Evolutionary conservation across 2,113 vertebrate genomes (phyloP).

Genomic region (Dipodomys stephensi): DNA sequence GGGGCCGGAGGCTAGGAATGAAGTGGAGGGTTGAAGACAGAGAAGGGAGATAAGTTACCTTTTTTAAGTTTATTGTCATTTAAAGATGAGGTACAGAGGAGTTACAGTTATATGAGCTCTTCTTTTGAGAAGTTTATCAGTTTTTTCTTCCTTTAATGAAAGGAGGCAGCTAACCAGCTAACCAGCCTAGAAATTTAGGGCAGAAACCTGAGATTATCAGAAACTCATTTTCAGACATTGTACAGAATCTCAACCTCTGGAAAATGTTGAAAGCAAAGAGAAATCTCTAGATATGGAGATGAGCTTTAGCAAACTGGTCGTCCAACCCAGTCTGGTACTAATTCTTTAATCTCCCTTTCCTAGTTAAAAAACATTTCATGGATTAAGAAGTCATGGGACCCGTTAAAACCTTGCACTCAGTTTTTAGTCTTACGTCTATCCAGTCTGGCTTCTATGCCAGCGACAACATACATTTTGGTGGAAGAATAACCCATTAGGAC

Average conservation of each 20-base stretch:
- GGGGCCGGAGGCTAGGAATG: neutral
- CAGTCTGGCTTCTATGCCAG: neutral
- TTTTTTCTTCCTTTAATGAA: neutral
- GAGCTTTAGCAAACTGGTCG: neutral
- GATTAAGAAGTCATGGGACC: neutral
- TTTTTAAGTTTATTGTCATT: too few species aligned
- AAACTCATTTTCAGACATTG: neutral
- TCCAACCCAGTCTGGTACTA: neutral
- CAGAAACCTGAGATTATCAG: neutral
- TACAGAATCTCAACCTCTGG: neutral
- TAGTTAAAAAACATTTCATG: neutral
- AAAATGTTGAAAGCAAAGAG: neutral
- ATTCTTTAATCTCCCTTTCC: neutral
- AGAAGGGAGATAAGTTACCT: fast-evolving
- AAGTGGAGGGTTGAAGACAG: neutral
- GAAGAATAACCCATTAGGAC: neutral
- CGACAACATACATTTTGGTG: neutral
- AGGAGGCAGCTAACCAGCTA: neutral
- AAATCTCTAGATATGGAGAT: neutral
- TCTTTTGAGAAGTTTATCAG: too few species aligned
- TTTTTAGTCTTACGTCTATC: neutral
- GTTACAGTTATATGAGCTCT: too few species aligned
- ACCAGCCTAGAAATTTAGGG: neutral
- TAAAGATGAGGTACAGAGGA: too few species aligned
- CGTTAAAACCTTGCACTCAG: neutral